Conservation (phyloP, 2,113 vertebrate species). For the Tyto alba region DNA sequence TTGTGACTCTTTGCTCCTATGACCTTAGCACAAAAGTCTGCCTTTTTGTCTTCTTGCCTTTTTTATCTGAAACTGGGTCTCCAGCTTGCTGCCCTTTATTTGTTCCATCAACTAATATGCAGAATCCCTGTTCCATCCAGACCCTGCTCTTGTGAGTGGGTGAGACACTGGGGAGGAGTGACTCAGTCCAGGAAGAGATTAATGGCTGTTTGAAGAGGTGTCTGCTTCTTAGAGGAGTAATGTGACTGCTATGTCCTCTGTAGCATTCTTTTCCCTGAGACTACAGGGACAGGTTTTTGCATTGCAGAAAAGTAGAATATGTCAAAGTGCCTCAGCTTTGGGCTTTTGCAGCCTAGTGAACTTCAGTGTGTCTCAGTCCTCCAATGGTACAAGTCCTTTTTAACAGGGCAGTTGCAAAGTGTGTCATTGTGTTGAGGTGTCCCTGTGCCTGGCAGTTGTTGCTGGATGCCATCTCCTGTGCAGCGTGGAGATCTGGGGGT, state of each 20-base stretch:
- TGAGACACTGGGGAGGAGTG: background rate
- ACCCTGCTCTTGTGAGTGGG: background rate
- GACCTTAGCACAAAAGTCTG: background rate
- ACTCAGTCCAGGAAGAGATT: background rate
- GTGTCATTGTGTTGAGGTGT: fast-evolving
- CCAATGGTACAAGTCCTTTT: background rate
- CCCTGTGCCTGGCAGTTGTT: background rate
- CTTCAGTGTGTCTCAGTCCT: no score
- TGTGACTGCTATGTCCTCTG: background rate
- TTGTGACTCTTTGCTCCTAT: background rate
- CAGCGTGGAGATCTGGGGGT: background rate
- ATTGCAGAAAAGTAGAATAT: background rate
- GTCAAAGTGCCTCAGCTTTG: fast-evolving
- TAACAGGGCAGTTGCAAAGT: background rate
- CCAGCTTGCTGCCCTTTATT: background rate
- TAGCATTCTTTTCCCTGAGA: background rate
- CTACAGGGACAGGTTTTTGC: background rate
- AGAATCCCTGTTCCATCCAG: background rate
- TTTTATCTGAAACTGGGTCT: background rate
- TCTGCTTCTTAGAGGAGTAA: background rate
- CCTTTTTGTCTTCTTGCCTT: background rate
- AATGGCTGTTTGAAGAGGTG: background rate
- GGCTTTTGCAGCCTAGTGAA: background rate
- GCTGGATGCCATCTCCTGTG: background rate
- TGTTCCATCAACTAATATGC: background rate